Conservation (phyloP, 2,888 invertebrate species). For the Endomychus coccineus region DNA sequence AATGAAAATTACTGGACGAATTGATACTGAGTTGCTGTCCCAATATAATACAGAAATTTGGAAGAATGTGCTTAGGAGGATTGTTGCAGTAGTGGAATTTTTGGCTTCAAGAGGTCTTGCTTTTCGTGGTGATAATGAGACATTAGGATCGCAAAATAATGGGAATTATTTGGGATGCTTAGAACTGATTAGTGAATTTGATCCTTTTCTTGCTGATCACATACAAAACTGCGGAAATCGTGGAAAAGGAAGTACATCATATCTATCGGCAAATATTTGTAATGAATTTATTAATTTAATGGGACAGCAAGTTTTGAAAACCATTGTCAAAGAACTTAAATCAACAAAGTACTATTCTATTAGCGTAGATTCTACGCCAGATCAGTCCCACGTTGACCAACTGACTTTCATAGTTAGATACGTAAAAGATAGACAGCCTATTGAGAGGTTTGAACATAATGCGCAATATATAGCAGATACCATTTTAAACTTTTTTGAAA, state of each 20-base stretch:
- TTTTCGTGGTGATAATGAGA: too few species aligned
- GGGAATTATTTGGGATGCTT: slow-evolving; percentile 26
- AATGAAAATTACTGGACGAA: slow-evolving; percentile 19
- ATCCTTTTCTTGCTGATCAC: too few species aligned
- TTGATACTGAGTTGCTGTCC: too few species aligned
- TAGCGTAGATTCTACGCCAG: slow-evolving; percentile 28
- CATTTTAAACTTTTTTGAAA: too few species aligned
- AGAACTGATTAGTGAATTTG: slow-evolving; percentile 24
- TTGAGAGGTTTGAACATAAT: too few species aligned
- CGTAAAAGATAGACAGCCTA: slow-evolving; percentile 23
- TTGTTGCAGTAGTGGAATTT: slow-evolving; percentile 26
- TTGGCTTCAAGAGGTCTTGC: too few species aligned
- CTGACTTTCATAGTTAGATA: slow-evolving; percentile 30
- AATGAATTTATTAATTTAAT: too few species aligned
- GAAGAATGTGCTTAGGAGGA: slow-evolving; percentile 24
- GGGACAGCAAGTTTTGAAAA: too few species aligned
- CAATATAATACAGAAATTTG: too few species aligned
- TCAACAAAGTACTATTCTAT: slow-evolving; percentile 18
- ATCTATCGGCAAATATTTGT: slow-evolving; percentile 23
- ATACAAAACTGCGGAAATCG: too few species aligned
- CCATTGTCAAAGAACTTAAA: slow-evolving; percentile 27
- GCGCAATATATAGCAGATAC: too few species aligned
- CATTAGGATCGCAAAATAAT: slow-evolving; percentile 16
- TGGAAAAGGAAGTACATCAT: too few species aligned
- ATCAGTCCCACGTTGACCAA: slow-evolving; percentile 30